Base-by-base conservation (phyloP, 1,140 invertebrate genomes). In the Pissodes strobi region DNA sequence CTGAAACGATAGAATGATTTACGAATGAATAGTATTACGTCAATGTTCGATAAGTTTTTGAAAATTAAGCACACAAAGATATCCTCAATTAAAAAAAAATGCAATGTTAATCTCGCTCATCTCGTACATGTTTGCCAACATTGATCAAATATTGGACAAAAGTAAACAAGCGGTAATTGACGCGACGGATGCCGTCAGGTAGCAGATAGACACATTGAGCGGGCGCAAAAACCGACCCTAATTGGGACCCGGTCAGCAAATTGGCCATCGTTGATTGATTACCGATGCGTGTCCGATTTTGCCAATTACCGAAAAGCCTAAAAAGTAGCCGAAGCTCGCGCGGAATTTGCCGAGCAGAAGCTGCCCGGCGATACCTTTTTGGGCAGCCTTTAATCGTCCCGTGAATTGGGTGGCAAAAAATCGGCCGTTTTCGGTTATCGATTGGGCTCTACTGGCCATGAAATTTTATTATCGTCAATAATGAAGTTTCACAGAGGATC, bases 91-190 rank as follows among this genome's bases (percentile, higher is more conserved):
- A n/a, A n/a, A n/a, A n/a, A n/a, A n/a, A n/a, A n/a, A n/a, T n/a
- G n/a, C n/a, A n/a, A n/a, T n/a, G n/a, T n/a, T n/a, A n/a, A n/a
- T n/a, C n/a, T n/a, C n/a, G n/a, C n/a, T n/a, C n/a, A n/a, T n/a
- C n/a, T n/a, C n/a, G n/a, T n/a, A n/a, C 46, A 49, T 6, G 18
- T 3, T 52, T 13, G 25, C 10, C 13, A 52, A 34, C 49, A 52
- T 52, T 52, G 49, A 52, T 52, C 23, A 25, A 52, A 52, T 52
- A 55, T 55, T 39, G 37, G 9, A 22, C 30, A 19, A 55, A 55
- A 55, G 52, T 55, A 56, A 56, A 41, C 37, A 56, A 56, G 52
- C 52, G 52, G 34, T 56, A 56, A 56, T 56, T 56, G 52, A 56
- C 52, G 37, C 52, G 22, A 27, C 27, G 37, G 37, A 56, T 56